A percentile compares a stretch with the other conserved stretches of the same genome.
phyloP scores from a whole-genome alignment of 2,888 invertebrate species.

The Lingula anatina region DNA sequence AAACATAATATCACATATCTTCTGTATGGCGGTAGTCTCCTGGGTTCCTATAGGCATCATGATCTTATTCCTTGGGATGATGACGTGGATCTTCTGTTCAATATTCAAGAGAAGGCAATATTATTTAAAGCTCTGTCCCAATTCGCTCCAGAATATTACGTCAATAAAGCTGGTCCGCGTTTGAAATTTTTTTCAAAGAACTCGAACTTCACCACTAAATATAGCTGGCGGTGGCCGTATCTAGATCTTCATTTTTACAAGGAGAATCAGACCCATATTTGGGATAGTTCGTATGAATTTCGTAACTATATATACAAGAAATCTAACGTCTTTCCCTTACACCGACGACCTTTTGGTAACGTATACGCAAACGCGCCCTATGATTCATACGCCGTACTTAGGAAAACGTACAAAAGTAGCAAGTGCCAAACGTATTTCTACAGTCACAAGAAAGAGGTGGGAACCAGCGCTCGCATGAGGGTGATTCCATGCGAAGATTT shows the following conservation, averaged over 20 bases:
- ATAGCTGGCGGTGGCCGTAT: constrained; percentile 17
- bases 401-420: constrained; percentile 6
- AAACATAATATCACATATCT: constrained; percentile 14
- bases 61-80: constrained; percentile 23
- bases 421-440: constrained; percentile 10
- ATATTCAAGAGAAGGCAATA: constrained; percentile 1
- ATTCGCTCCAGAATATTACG: constrained; percentile 7
- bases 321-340: constrained; percentile 13
- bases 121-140: constrained; percentile 1
- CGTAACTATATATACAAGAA: constrained; percentile 8
- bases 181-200: constrained; percentile 14
- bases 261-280: constrained; percentile 16
- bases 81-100: constrained; percentile 17
- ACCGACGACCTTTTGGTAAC: constrained; percentile 12
- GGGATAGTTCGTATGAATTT: constrained; percentile 11
- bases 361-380: constrained; percentile 13
- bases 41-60: constrained; percentile 20
- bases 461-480: not conserved
- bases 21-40: constrained; percentile 16
- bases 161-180: constrained; percentile 6
- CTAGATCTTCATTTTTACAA: constrained; percentile 17
- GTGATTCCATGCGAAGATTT: constrained; percentile 12
- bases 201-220: constrained; percentile 5
- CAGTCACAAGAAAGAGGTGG: constrained; percentile 11
- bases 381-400: constrained; percentile 10